phyloP scores from a whole-genome alignment of 2,888 invertebrate species.

The Pammene fasciana region DNA sequence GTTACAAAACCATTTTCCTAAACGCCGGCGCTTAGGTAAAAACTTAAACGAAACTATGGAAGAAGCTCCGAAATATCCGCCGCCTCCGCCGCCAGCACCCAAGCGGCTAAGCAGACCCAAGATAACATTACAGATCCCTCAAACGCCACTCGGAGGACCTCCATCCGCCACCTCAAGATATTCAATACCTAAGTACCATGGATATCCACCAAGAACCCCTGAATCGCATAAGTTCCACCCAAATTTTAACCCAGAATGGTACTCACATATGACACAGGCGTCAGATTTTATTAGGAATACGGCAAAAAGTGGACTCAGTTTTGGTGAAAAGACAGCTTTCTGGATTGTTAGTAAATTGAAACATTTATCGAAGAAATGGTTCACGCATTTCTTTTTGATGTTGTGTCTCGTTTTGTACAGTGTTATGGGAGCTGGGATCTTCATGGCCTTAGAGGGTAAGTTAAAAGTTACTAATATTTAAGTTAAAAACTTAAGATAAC shows the following conservation, averaged over 20 bases:
- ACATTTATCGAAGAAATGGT: slow-evolving; percentile 91
- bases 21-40: slow-evolving; percentile 62
- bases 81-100: slow-evolving; percentile 67
- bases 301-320: slow-evolving; percentile 90
- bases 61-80: slow-evolving; percentile 60
- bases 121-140: slow-evolving; percentile 80
- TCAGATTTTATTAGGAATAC: slow-evolving; percentile 89
- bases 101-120: slow-evolving; percentile 69
- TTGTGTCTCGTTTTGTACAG: slow-evolving; percentile 91
- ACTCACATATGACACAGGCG: slow-evolving; percentile 83
- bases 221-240: slow-evolving; percentile 69
- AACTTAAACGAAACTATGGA: slow-evolving; percentile 46
- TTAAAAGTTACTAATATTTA: neutral
- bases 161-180: slow-evolving; percentile 58
- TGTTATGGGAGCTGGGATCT: slow-evolving; percentile 90
- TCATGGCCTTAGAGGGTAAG: slow-evolving; percentile 91
- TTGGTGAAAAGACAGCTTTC: slow-evolving; percentile 91
- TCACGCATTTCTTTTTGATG: slow-evolving; percentile 93
- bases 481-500: no score
- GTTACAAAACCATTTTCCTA: slow-evolving; percentile 50
- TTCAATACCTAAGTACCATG: slow-evolving; percentile 60
- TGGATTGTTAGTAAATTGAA: slow-evolving; percentile 91
- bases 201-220: slow-evolving; percentile 63
- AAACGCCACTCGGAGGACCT: slow-evolving; percentile 54
- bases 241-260: slow-evolving; percentile 66